These are phyloP conservation scores for Chloroceryle inda DNA, from an alignment of 2,797 vertebrate species.

Conservation along the genomic window DNA sequence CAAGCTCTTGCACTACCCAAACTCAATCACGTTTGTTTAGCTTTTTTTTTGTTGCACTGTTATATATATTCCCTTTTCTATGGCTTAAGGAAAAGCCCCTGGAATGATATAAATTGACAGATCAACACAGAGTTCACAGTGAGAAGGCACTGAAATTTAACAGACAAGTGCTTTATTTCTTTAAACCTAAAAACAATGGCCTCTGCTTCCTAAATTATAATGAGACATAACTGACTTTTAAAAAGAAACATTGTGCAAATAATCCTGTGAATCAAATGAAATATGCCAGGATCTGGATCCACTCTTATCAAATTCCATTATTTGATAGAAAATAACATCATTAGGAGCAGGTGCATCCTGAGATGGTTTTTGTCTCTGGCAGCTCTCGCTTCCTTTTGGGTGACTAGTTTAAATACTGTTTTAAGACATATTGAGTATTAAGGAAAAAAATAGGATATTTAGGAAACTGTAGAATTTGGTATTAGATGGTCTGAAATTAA, in stretches of 20 bases:
- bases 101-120: neutral
- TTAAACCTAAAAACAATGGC: neutral
- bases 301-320: constrained; percentile 74
- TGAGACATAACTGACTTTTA: neutral
- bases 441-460: neutral
- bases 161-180: neutral
- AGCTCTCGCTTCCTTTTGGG: constrained; percentile 47
- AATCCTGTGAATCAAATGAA: constrained; percentile 56
- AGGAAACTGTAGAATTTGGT: neutral
- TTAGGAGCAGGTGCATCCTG: constrained; percentile 68
- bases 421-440: neutral
- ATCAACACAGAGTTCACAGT: neutral
- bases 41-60: neutral
- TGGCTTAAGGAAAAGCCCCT: neutral
- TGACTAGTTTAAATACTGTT: constrained; percentile 29
- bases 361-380: constrained; percentile 46
- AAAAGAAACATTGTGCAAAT: constrained; percentile 35
- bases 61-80: neutral
- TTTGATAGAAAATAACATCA: constrained; percentile 72
- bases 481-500: neutral
- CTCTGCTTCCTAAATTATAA: constrained; percentile 24
- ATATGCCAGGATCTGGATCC: constrained; percentile 40
- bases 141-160: neutral
- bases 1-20: neutral
- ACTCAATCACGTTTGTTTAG: neutral